phyloP scores from a whole-genome alignment of 2,888 invertebrate genomes.

The Dolichomitus sp. region DNA sequence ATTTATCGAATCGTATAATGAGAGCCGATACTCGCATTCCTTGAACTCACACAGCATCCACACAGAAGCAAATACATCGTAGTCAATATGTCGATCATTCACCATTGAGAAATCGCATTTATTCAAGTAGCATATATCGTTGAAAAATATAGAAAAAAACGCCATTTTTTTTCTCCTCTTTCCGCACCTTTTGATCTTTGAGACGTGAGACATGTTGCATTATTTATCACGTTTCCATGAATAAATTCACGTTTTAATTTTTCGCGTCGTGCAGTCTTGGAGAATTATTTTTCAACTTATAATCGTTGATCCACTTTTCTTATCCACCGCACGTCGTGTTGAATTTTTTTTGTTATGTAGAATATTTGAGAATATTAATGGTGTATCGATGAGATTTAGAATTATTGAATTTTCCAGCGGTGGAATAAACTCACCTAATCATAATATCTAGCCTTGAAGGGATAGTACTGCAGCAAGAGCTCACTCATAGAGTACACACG shows the following conservation, averaged over 20 bases:
- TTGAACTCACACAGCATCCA: constrained; percentile 26
- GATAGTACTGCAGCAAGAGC: constrained; percentile 75
- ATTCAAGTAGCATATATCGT: constrained; percentile 28
- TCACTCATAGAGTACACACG: constrained; percentile 75
- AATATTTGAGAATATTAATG: not conserved
- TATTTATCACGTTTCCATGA: constrained; percentile 8
- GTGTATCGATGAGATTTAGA: not conserved
- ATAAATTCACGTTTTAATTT: not conserved
- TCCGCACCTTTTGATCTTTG: not conserved
- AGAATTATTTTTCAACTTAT: not conserved
- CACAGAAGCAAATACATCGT: not conserved
- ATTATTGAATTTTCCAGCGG: constrained; percentile 18
- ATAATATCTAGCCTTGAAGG: constrained; percentile 82
- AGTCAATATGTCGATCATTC: constrained; percentile 6
- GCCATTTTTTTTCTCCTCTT: constrained; percentile 18
- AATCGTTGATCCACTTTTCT: constrained; percentile 36
- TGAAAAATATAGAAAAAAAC: constrained; percentile 39
- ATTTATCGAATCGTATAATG: constrained; percentile 22
- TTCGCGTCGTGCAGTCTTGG: not conserved
- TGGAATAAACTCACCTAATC: constrained; percentile 82
- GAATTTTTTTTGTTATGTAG: not conserved
- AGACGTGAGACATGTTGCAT: not conserved
- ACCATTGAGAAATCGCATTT: constrained; percentile 29
- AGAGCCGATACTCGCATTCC: constrained; percentile 27
- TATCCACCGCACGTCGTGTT: not conserved